Base-by-base conservation (phyloP, 2,888 invertebrate species). In the Oeneis ivallda region DNA sequence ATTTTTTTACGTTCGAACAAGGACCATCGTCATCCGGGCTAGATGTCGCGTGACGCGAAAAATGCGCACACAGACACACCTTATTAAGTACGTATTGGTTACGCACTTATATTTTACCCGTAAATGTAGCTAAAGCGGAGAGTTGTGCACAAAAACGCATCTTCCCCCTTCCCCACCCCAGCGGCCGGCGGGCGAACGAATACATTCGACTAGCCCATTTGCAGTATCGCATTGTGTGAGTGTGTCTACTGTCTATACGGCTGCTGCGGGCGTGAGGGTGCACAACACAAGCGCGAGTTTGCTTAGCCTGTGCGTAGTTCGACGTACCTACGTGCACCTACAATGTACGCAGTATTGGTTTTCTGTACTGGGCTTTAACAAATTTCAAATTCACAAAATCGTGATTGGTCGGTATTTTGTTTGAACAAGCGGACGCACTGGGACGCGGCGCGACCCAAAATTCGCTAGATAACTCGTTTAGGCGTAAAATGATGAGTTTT, bases 331-430 rank as follows among this genome's bases (percentile, higher is more conserved):
- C 75, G 74, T 75, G 71, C 70, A 62, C 69, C 71, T 72, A 68
- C 71, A 78, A 79, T 81, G 79, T 83, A 85, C 84, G 77, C 81
- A 77, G 85, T 89, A 90, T 89, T 89, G 90, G 90, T 89, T 91
- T 90, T 89, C 89, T 87, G 88, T 87, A 87, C 84, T 85, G 83
- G 85, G 87, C 85, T 88, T 89, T 83, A 89, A 88, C 89, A 89
- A 91, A 90, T 90, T 91, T 91, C 86, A 90, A 90, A 89, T 90
- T 92, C 90, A 88, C 87, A 90, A 92, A 90, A 87, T 89, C 86
- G 87, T 88, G 90, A 91, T 90, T 90, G 91, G 90, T 84, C 80
- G 81, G 82, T 84, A 88, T 90, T 89, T 89, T 89, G 89, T 91
- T 91, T 90, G 89, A 79, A 83, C 84, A 89, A 87, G 81, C 85